phyloP scores from a whole-genome alignment of 2,797 vertebrate genomes.

The Taenioides sp. region DNA sequence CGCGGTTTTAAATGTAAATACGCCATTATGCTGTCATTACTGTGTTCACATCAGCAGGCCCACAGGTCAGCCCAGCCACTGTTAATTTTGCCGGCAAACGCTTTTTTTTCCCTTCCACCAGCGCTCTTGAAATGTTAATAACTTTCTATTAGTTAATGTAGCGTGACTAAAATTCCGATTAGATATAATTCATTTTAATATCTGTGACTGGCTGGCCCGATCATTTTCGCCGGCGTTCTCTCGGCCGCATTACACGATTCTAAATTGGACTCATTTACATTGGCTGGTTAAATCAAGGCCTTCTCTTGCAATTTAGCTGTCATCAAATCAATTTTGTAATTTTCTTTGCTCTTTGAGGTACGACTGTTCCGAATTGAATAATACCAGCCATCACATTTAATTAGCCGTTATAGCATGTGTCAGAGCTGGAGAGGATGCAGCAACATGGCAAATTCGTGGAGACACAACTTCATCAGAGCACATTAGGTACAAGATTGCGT shows the following conservation, averaged over 20 bases:
- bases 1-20: constrained; percentile 99
- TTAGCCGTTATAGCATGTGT: constrained; percentile 70
- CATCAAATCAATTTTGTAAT: constrained; percentile 92
- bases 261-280: constrained; percentile 99
- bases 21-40: constrained; percentile 99
- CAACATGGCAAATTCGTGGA: constrained; percentile 48
- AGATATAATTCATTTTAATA: constrained; percentile 99
- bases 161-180: constrained; percentile 99
- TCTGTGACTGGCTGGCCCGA: constrained; percentile 99
- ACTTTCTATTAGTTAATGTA: constrained; percentile 99
- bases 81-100: constrained; percentile 99
- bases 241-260: constrained; percentile 90
- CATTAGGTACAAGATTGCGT: constrained; percentile 49
- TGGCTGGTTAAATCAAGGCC: constrained; percentile 90
- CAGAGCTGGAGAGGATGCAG: constrained; percentile 49
- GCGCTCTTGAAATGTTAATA: constrained; percentile 99
- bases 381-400: constrained; percentile 78
- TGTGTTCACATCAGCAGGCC: constrained; percentile 97
- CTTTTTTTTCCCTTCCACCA: constrained; percentile 89
- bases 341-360: constrained; percentile 81
- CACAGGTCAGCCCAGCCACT: constrained; percentile 99
- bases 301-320: constrained; percentile 93
- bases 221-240: constrained; percentile 92
- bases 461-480: constrained; percentile 44
- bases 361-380: constrained; percentile 79